Conservation (phyloP, 2,797 vertebrate species). For the Moxostoma hubbsi region DNA sequence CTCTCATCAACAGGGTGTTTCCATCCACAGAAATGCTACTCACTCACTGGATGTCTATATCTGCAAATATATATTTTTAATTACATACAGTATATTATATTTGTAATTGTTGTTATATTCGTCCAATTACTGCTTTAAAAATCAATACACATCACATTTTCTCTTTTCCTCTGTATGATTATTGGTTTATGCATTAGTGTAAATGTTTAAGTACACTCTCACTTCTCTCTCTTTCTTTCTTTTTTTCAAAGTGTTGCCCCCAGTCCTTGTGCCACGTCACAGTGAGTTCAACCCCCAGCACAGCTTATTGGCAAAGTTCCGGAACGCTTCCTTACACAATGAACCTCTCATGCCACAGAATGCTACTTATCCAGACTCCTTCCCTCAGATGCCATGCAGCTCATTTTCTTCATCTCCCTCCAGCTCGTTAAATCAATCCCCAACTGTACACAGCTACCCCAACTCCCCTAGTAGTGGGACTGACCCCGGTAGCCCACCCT, state of each 20-base stretch:
- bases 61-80: no score
- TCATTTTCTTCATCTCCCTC: slow-evolving; percentile 82
- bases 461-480: slow-evolving; percentile 88
- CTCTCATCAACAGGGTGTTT: no score
- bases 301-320: slow-evolving; percentile 94
- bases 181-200: not conserved
- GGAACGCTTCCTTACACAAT: slow-evolving; percentile 89
- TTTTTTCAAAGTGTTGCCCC: slow-evolving; percentile 86
- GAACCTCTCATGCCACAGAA: slow-evolving; percentile 97
- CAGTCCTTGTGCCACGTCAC: slow-evolving; percentile 94
- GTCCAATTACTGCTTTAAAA: no score
- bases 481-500: slow-evolving; percentile 86
- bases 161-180: not conserved
- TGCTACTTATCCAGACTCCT: slow-evolving; percentile 93
- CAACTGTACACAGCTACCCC: slow-evolving; percentile 84
- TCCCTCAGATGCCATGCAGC: slow-evolving; percentile 84
- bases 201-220: no score
- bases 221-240: not conserved
- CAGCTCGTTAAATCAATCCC: slow-evolving; percentile 82
- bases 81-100: no score
- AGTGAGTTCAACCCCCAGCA: slow-evolving; percentile 98
- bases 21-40: no score
- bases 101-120: no score
- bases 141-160: slow-evolving; percentile 4
- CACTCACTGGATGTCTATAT: no score